phyloP scores from a whole-genome alignment of 2,888 invertebrate genomes.

The Ephialtes manifestator region DNA sequence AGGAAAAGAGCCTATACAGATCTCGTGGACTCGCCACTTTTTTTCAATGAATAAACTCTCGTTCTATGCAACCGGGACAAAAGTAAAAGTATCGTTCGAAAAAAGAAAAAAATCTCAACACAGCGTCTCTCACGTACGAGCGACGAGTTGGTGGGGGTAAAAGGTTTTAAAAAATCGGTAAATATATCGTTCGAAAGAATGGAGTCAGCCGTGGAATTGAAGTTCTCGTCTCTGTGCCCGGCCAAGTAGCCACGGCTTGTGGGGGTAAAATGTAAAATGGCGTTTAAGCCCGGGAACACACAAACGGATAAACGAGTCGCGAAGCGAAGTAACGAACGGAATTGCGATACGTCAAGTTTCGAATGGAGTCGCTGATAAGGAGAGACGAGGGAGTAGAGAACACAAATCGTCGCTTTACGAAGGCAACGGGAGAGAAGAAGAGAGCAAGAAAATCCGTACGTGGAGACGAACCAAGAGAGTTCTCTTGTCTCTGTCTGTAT shows the following conservation, averaged over 20 bases:
- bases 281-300: slow-evolving; percentile 67
- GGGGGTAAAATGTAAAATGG: slow-evolving; percentile 58
- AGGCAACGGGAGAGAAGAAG: not conserved
- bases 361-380: slow-evolving; percentile 22
- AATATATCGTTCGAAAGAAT: not conserved
- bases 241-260: slow-evolving; percentile 28
- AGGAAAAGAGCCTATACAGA: not conserved
- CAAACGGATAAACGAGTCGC: slow-evolving; percentile 45
- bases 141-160: not conserved
- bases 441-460: not conserved
- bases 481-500: slow-evolving; percentile 60
- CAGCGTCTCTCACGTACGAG: not conserved
- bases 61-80: not conserved
- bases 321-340: not conserved
- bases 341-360: slow-evolving; percentile 4
- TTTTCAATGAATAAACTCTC: not conserved
- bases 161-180: slow-evolving; percentile 14
- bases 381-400: slow-evolving; percentile 7
- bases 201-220: slow-evolving; percentile 13
- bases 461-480: slow-evolving; percentile 35
- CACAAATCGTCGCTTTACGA: not conserved
- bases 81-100: slow-evolving; percentile 3
- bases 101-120: not conserved
- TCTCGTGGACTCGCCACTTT: not conserved
- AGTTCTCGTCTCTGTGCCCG: slow-evolving; percentile 27